Evolutionary conservation across 2,888 invertebrate genomes (phyloP), one percentile per base, ranked within the genome.

Genomic region (Sphaerophoria taeniata): DNA sequence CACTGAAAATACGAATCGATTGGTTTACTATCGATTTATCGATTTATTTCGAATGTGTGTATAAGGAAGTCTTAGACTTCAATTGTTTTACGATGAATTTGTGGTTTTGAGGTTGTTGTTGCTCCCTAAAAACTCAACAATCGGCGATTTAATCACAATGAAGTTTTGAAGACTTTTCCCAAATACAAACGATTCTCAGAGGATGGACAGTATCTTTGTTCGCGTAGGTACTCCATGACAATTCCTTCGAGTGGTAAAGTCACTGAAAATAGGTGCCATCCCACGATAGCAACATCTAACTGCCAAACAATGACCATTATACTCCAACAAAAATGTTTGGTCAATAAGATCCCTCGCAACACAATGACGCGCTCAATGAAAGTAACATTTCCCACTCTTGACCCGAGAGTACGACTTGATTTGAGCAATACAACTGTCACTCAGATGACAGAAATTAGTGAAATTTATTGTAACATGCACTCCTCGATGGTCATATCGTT

Each of bases 401-500:
- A 81, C 75, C 69, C 55, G 81, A 76, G 76, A 53, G 82, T 53
- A 60, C 60, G 14, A 51, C 24, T 67, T 67, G 16, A 49, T 51
- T 36, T 49, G 36, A 36, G 36, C 51, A 16, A 7, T 16, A 58
- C 11, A 12, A 73, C 85, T 85, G 70, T 86, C 70, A 89, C 89
- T 89, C 88, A 90, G 91, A 91, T 91, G 91, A 91, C 91, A 92
- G 91, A 91, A 91, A 91, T 91, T 91, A 91, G 91, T 91, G 91
- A 92, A 92, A 92, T 91, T 91, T 91, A 91, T 91, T 91, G 92
- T 91, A 81, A 77, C 81, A 81, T 73, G 76, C 81, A 73, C 73
- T 80, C 67, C 56, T 34, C 5, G 12, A 56, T 67, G 36, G 34
- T 36, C 49, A 63, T 24, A 24, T 63, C 47, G 47, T 47, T 63